These are phyloP conservation scores for Hoplias malabaricus DNA, from an alignment of 2,113 vertebrate species.

Conservation along the genomic window DNA sequence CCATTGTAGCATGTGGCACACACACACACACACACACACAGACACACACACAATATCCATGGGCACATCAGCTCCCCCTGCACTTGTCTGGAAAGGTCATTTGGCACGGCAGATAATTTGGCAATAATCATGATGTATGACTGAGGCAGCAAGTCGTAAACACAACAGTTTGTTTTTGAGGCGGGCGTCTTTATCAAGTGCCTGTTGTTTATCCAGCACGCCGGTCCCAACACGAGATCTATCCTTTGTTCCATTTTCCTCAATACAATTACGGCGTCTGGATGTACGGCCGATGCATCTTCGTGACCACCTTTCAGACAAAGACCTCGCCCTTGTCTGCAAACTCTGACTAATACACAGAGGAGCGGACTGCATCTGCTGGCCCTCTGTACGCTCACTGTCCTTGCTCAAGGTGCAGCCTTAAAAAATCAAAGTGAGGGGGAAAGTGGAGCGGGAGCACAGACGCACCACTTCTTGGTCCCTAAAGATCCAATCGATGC, in stretches of 20 bases:
- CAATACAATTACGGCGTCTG: not conserved
- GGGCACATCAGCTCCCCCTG: conserved; percentile 26
- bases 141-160: conserved; percentile 37
- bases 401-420: not conserved
- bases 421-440: not conserved
- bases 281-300: conserved; percentile 3
- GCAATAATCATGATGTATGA: conserved; percentile 47
- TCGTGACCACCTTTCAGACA: conserved; percentile 4
- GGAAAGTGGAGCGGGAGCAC: not conserved
- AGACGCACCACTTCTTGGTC: not conserved
- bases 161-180: conserved; percentile 40
- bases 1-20: not conserved
- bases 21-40: conserved; percentile 16
- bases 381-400: not conserved
- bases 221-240: not conserved
- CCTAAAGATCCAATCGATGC: not conserved
- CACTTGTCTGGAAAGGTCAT: conserved; percentile 44
- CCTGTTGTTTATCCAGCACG: not conserved
- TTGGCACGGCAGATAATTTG: conserved; percentile 48
- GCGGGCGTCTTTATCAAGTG: conserved; percentile 35
- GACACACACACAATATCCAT: not conserved
- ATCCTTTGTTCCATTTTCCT: too few relatives aligned
- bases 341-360: conserved; percentile 3
- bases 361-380: not conserved
- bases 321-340: not conserved